phyloP scores from a whole-genome alignment of 2,888 invertebrate genomes.

The Drosophila kambysellisi region DNA sequence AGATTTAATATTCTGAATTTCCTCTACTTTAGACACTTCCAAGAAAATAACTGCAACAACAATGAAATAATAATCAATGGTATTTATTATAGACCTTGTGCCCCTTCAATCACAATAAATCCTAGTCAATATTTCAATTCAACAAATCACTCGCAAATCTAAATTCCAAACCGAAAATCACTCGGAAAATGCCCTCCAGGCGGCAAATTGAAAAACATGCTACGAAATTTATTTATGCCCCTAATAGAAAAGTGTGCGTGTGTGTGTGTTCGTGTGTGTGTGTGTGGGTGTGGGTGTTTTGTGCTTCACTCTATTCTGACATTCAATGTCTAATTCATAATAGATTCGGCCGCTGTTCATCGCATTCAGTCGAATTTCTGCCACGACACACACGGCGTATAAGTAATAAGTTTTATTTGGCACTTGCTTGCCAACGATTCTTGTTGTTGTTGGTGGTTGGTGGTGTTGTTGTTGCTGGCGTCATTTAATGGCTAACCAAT shows the following conservation, averaged over 20 bases:
- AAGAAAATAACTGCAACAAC: not conserved
- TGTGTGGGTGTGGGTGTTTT: constrained; percentile 31
- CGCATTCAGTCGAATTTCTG: constrained; percentile 28
- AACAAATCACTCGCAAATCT: constrained; percentile 45
- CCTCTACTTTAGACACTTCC: not conserved
- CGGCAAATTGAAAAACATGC: constrained; percentile 60
- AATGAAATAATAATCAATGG: constrained; percentile 9
- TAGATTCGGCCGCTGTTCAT: constrained; percentile 72
- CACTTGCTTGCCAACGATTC: constrained; percentile 75
- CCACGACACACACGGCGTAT: constrained; percentile 70
- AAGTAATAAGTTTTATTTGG: constrained; percentile 82
- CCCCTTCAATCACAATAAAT: constrained; percentile 34
- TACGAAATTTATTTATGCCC: constrained; percentile 68
- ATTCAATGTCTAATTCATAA: constrained; percentile 81
- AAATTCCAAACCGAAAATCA: constrained; percentile 54
- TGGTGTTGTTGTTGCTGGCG: constrained; percentile 52
- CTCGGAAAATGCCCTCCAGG: constrained; percentile 64
- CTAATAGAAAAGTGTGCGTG: constrained; percentile 28
- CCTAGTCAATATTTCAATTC: constrained; percentile 32
- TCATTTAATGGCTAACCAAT: constrained; percentile 82
- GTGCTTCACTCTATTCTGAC: constrained; percentile 53
- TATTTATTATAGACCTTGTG: constrained; percentile 29
- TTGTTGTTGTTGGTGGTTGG: constrained; percentile 35
- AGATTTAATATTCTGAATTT: not conserved
- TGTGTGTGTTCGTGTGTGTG: constrained; percentile 28